phyloP scores from a whole-genome alignment of 2,113 vertebrate species.

The Peromyscus polionotus region DNA sequence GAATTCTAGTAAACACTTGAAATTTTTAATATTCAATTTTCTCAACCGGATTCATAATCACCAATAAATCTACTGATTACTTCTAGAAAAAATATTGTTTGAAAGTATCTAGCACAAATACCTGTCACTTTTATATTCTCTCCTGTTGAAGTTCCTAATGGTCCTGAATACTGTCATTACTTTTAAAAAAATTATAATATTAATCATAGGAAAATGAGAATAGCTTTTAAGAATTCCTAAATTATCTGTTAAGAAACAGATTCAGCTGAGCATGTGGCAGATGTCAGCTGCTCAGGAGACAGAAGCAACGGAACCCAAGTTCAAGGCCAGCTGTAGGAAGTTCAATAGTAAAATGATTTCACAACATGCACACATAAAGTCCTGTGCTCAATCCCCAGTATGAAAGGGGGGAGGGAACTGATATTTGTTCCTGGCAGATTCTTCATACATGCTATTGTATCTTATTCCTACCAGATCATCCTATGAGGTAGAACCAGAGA shows the following conservation, averaged over 20 bases:
- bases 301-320: background rate
- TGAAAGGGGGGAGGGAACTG: background rate
- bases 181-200: conserved; percentile 12
- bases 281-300: background rate
- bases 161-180: background rate
- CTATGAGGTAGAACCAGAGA: background rate
- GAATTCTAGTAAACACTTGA: background rate
- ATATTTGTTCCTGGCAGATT: background rate
- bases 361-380: background rate
- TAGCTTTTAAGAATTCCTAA: conserved; percentile 21
- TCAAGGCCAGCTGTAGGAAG: background rate
- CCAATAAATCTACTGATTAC: conserved; percentile 25
- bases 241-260: conserved; percentile 27
- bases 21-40: background rate
- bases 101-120: conserved; percentile 38
- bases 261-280: background rate
- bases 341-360: background rate
- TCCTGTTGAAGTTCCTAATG: conserved; percentile 17
- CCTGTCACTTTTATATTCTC: background rate
- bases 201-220: conserved; percentile 34
- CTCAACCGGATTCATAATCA: conserved; percentile 12
- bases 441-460: background rate
- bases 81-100: conserved; percentile 39
- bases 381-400: background rate
- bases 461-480: background rate